Evolutionary conservation across 2,797 vertebrate genomes (phyloP).

Genomic region (Eremophila alpestris): DNA sequence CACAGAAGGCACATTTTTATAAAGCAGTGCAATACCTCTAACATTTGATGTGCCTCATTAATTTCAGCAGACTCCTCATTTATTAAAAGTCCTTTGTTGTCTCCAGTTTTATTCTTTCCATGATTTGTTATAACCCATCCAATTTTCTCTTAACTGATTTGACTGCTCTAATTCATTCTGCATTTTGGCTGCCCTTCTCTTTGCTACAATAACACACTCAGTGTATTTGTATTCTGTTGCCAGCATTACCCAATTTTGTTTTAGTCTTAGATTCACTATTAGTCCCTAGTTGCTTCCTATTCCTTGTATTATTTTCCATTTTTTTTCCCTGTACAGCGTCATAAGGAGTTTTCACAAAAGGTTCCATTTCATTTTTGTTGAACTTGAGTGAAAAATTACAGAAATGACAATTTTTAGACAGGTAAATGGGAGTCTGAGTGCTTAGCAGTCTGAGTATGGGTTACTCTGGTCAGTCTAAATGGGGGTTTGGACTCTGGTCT

Average conservation of each 20-base stretch:
- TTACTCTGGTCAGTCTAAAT: neutral
- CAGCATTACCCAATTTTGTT: neutral
- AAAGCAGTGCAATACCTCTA: neutral
- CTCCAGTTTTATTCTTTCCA: constrained; percentile 4
- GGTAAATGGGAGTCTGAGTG: neutral
- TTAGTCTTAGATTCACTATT: neutral
- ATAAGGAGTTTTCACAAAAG: neutral
- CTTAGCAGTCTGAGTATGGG: neutral
- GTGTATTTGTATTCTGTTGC: neutral
- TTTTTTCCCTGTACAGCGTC: neutral
- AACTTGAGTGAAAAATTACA: neutral
- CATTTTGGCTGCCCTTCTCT: constrained; percentile 43
- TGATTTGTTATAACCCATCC: constrained; percentile 47
- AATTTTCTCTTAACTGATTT: constrained; percentile 50
- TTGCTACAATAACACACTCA: neutral
- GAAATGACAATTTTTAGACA: neutral
- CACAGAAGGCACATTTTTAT: neutral
- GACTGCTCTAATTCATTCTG: constrained; percentile 27
- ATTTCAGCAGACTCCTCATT: constrained; percentile 31
- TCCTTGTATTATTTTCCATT: neutral
- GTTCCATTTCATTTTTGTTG: neutral
- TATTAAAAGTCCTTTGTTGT: constrained; percentile 11
- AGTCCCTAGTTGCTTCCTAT: neutral
- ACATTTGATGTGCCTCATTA: constrained; percentile 27
- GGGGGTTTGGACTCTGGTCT: neutral